Evolutionary conservation across 1,140 invertebrate genomes (phyloP).

Genomic region (Magallana gigas): DNA sequence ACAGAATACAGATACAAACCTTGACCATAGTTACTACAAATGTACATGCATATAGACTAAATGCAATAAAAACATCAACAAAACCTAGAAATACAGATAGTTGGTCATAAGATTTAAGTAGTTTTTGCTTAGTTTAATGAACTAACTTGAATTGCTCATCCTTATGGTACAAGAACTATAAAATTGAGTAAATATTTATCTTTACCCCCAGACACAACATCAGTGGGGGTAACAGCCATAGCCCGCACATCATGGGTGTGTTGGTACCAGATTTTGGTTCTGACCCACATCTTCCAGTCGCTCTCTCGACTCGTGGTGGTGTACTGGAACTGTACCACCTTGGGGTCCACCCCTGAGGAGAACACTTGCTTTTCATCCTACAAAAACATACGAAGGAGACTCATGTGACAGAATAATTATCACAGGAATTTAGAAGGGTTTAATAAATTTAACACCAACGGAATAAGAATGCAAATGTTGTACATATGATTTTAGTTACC

Average conservation of each 20-base stretch:
- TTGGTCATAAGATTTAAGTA: no score
- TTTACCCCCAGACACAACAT: conserved; percentile 87
- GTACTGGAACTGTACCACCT: conserved; percentile 86
- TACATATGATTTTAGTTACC: no score
- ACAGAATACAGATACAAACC: not conserved
- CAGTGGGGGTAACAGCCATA: conserved; percentile 82
- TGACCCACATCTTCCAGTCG: conserved; percentile 85
- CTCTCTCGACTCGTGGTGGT: conserved; percentile 79
- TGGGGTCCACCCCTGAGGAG: conserved; percentile 86
- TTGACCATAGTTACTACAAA: no score
- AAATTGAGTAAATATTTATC: no score
- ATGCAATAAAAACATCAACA: not conserved
- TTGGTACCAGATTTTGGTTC: conserved; percentile 87
- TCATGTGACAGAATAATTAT: no score
- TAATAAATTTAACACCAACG: no score
- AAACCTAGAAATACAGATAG: no score
- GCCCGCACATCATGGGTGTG: conserved; percentile 92
- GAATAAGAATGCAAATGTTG: no score
- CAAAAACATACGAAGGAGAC: not conserved
- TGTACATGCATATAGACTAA: not conserved
- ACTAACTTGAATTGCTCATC: no score
- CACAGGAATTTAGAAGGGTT: no score
- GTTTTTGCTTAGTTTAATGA: no score
- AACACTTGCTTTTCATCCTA: conserved; percentile 73
- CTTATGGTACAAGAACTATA: no score